Evolutionary conservation across 2,797 vertebrate genomes (phyloP).

Genomic region (Coreius guichenoti): DNA sequence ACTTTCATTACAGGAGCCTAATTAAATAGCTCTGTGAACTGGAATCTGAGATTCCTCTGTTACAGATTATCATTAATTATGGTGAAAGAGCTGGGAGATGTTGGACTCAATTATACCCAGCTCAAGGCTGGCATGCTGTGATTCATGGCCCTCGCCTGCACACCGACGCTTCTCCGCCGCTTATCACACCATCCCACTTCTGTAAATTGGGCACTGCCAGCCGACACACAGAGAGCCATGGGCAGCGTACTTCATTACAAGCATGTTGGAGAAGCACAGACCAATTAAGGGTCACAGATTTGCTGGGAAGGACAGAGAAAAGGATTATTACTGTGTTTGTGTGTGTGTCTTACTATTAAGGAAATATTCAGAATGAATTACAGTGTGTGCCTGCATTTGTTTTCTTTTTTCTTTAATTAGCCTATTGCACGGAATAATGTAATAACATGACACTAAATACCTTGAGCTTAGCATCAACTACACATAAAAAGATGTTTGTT

Average conservation of each 20-base stretch:
- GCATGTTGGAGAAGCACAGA: slow-evolving; percentile 97
- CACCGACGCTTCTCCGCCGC: slow-evolving; percentile 95
- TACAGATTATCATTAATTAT: slow-evolving; percentile 99
- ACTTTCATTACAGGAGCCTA: slow-evolving; percentile 99
- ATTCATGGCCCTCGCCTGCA: slow-evolving; percentile 98
- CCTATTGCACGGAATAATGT: neutral
- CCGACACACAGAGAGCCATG: slow-evolving; percentile 99
- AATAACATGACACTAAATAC: slow-evolving; percentile 2
- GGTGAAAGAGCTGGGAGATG: slow-evolving; percentile 99
- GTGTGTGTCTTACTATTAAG: slow-evolving; percentile 24
- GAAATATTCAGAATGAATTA: slow-evolving; percentile 7
- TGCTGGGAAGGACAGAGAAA: slow-evolving; percentile 78
- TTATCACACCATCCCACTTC: slow-evolving; percentile 99
- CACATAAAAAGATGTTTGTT: neutral
- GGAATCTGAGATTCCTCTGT: slow-evolving; percentile 99
- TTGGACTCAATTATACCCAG: slow-evolving; percentile 99
- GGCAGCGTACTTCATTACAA: slow-evolving; percentile 99
- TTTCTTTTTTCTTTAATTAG: slow-evolving; percentile 22
- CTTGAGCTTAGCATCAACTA: neutral
- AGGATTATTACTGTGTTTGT: slow-evolving; percentile 68
- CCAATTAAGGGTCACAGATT: slow-evolving; percentile 94
- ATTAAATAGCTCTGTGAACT: slow-evolving; percentile 99
- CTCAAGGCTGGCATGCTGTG: slow-evolving; percentile 99
- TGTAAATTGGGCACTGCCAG: slow-evolving; percentile 99
- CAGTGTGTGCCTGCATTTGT: slow-evolving; percentile 3